These are phyloP conservation scores for Abrostola tripartita DNA, from an alignment of 2,888 invertebrate genomes.

Conservation along the genomic window DNA sequence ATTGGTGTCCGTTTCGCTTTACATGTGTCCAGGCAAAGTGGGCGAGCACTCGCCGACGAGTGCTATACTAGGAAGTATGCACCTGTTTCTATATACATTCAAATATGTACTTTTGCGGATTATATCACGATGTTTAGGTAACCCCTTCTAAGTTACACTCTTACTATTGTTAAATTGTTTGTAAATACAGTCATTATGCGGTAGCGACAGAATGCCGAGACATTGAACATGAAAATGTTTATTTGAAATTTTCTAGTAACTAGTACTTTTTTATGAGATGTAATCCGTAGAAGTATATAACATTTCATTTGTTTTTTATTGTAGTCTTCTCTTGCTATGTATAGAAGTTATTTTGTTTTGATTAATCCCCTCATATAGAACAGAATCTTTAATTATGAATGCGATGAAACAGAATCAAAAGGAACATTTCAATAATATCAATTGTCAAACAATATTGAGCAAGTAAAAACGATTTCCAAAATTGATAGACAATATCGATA, in stretches of 20 bases:
- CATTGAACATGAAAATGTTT: not conserved
- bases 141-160: too few relatives aligned
- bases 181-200: too few relatives aligned
- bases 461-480: too few relatives aligned
- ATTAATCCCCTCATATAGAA: too few relatives aligned
- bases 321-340: not conserved
- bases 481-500: too few relatives aligned
- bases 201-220: too few relatives aligned
- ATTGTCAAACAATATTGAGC: too few relatives aligned
- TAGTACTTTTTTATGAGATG: not conserved
- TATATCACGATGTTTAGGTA: not conserved
- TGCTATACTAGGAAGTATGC: constrained; percentile 86
- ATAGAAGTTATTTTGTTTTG: not conserved
- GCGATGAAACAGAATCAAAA: too few relatives aligned
- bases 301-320: not conserved
- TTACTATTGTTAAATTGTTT: too few relatives aligned
- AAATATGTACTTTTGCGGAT: constrained; percentile 1
- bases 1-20: constrained; percentile 83
- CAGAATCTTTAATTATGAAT: too few relatives aligned
- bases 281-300: constrained; percentile 1
- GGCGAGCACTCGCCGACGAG: constrained; percentile 82
- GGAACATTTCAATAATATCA: too few relatives aligned
- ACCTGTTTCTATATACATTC: constrained; percentile 33
- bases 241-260: not conserved
- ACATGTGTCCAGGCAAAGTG: constrained; percentile 84